These are phyloP conservation scores for Rhabditoides inermis DNA, from an alignment of 2,888 invertebrate species.

Conservation along the genomic window DNA sequence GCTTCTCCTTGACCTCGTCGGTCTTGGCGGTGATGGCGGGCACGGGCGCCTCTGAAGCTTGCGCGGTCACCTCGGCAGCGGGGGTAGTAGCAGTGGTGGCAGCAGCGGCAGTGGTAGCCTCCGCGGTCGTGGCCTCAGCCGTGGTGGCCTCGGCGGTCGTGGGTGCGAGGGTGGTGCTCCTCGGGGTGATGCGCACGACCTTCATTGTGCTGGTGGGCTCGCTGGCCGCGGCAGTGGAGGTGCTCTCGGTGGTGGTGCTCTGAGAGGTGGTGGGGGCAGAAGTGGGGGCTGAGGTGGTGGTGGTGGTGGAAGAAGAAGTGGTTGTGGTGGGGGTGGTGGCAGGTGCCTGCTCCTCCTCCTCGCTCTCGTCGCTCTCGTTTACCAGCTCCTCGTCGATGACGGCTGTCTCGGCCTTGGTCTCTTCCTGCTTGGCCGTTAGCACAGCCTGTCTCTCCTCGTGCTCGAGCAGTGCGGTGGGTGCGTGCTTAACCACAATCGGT, in stretches of 20 bases:
- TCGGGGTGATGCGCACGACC: neutral
- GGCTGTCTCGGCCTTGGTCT: no score
- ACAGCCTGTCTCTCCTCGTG: no score
- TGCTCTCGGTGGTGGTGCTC: slow-evolving; percentile 2
- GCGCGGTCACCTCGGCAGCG: neutral
- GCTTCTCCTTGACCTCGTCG: no score
- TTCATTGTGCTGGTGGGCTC: slow-evolving; percentile 3
- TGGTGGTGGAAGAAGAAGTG: slow-evolving; percentile 8
- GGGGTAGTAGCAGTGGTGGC: slow-evolving; percentile 2
- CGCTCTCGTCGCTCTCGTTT: neutral
- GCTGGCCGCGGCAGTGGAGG: slow-evolving; percentile 6
- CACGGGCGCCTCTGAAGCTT: neutral
- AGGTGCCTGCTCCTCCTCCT: neutral
- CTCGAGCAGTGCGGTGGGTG: no score
- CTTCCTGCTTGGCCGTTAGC: no score
- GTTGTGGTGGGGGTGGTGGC: neutral
- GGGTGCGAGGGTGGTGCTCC: slow-evolving; percentile 7
- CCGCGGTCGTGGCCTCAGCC: neutral
- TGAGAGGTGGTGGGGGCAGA: slow-evolving; percentile 9
- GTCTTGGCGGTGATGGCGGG: neutral
- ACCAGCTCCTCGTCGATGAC: neutral
- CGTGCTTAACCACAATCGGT: slow-evolving; percentile 5
- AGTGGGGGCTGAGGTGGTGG: slow-evolving; percentile 6
- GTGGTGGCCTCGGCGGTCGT: neutral
- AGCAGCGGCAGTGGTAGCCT: neutral